Base-by-base conservation (phyloP, 2,797 vertebrate genomes). In the Sebastes melanostomus region DNA sequence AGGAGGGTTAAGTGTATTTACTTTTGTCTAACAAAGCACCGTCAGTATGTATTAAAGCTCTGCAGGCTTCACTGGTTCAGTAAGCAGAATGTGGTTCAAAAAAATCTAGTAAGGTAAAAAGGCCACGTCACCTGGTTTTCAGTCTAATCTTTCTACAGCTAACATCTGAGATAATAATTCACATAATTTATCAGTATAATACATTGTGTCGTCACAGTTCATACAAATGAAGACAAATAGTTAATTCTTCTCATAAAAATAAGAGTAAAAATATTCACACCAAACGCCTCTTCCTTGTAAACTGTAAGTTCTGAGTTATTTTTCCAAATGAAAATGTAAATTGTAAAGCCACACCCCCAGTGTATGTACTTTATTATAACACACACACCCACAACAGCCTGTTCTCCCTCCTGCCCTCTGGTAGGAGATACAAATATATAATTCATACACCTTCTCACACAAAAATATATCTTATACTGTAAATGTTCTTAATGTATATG, bases 261-360 rank as follows among this genome's bases (percentile, higher is more conserved):
- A n/a, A n/a, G n/a, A n/a, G n/a, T 10, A 32, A 65, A 62, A 72
- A 52, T 2, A 11, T 67, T 91, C 25, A 93, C 59, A 18, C 9
- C 4, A 86, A 7, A 5, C 56, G 87, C 8, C 7, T 84, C 75
- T 72, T 91, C 68, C 30, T 30, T 8, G 30, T 30, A 30, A 10
- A 32, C 59, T 58, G 14, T 2, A n/a, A 10, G 7, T 52, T 67
- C 52, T 11, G 6, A 14, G 8, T 50, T 66, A 50, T 50, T 67
- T 7, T 20, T 52, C 7, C 18, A n/a, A 67, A 67, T 30, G 2
- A 50, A 29, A 29, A 66, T 8, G 3, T 6, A 34, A 34, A 34
- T 4, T 34, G 34, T 34, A 34, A 34, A 34, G 34, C 1, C 32
- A 34, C 32, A n/a, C 34, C 10, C 36, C 36, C 36, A 13, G 11